phyloP scores from a whole-genome alignment of 1,140 invertebrate species.

The Trinorchestia longiramus region DNA sequence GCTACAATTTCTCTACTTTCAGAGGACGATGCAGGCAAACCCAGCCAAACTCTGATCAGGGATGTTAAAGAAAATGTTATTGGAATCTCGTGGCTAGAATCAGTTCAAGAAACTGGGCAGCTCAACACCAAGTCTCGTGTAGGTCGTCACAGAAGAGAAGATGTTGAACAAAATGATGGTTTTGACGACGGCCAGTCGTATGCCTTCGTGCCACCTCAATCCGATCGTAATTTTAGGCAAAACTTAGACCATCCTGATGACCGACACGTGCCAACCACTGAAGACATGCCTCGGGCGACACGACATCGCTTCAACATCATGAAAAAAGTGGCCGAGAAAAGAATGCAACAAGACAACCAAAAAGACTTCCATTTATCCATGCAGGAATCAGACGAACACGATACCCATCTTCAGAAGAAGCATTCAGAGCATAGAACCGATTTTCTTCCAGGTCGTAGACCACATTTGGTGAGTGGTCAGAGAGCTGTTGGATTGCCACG shows the following conservation, averaged over 20 bases:
- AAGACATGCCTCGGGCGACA: background rate
- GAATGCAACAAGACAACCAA: background rate
- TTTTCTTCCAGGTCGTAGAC: background rate
- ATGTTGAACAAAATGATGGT: background rate
- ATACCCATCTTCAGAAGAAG: background rate
- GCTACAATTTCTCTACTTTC: too few species aligned
- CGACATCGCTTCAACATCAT: background rate
- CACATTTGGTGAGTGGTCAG: background rate
- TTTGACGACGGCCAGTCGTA: background rate
- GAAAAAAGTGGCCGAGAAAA: background rate
- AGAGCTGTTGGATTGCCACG: background rate
- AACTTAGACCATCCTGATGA: background rate
- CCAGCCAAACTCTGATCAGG: too few species aligned
- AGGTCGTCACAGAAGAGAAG: background rate
- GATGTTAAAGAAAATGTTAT: background rate
- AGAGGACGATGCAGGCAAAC: too few species aligned
- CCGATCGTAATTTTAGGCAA: background rate
- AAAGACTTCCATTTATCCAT: background rate
- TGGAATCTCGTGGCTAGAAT: background rate
- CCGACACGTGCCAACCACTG: background rate
- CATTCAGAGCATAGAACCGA: background rate
- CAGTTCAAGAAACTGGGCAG: background rate
- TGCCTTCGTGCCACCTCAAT: background rate
- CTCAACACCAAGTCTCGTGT: background rate
- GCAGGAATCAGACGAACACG: background rate